Conservation (phyloP, 2,888 invertebrate genomes). For the Eurois occulta region DNA sequence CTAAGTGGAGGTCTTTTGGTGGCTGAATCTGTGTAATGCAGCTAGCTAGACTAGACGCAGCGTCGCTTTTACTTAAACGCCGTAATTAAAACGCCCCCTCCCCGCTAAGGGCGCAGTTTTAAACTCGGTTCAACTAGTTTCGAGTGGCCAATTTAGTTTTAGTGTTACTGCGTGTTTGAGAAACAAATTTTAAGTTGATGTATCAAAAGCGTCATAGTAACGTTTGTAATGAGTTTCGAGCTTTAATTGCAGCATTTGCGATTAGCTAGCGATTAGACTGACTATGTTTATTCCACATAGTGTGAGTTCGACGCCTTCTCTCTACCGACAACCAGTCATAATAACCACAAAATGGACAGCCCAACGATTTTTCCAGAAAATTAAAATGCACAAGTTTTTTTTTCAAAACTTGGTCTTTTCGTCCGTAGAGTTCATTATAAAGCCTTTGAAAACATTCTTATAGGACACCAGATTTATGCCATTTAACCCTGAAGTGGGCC, state of each 20-base stretch:
- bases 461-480: constrained; percentile 29
- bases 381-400: not conserved
- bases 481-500: constrained; percentile 31
- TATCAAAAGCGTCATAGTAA: constrained; percentile 66
- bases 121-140: constrained; percentile 88
- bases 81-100: constrained; percentile 89
- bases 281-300: constrained; percentile 13
- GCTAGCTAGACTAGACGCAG: constrained; percentile 86
- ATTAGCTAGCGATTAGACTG: constrained; percentile 32
- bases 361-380: not conserved
- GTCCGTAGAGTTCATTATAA: constrained; percentile 23
- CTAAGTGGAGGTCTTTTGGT: constrained; percentile 91
- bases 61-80: constrained; percentile 90
- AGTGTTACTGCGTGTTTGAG: constrained; percentile 82
- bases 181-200: constrained; percentile 74
- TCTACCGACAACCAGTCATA: not conserved
- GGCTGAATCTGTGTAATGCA: constrained; percentile 90
- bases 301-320: not conserved
- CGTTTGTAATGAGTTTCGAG: constrained; percentile 50
- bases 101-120: constrained; percentile 86
- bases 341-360: not conserved
- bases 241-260: constrained; percentile 46
- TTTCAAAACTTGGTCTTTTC: not conserved
- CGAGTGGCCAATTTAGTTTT: constrained; percentile 88
- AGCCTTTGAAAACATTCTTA: constrained; percentile 26